These are phyloP conservation scores for Eristalis intricaria DNA, from an alignment of 2,888 invertebrate species.

Conservation along the genomic window DNA sequence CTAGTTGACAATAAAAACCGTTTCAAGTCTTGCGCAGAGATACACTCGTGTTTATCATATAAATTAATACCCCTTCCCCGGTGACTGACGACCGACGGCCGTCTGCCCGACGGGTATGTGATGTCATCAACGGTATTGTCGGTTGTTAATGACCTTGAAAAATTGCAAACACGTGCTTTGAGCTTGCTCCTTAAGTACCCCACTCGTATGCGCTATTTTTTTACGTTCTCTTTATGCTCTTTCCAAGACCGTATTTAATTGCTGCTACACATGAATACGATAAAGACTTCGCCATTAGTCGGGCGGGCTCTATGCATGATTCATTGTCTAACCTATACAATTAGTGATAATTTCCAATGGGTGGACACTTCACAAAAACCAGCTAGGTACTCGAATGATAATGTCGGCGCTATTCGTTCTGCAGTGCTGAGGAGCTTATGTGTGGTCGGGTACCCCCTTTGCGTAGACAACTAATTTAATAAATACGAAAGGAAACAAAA, in stretches of 20 bases:
- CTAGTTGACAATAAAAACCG: neutral
- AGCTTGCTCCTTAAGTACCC: slow-evolving; percentile 4
- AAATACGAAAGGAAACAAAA: neutral
- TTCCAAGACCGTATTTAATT: slow-evolving; percentile 12
- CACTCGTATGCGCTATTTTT: neutral
- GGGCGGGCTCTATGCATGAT: neutral
- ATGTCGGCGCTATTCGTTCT: neutral
- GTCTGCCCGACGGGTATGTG: neutral
- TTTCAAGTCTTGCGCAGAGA: neutral
- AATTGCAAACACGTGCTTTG: slow-evolving; percentile 39
- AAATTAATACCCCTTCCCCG: neutral
- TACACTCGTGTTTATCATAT: neutral
- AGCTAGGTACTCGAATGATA: neutral
- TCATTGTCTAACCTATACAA: neutral
- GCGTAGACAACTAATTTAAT: neutral
- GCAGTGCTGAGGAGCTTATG: neutral
- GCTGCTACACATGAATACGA: slow-evolving; percentile 15
- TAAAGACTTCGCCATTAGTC: neutral
- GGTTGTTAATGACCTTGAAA: slow-evolving; percentile 20
- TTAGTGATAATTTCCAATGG: neutral
- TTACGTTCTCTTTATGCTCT: neutral
- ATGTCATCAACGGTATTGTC: slow-evolving; percentile 25
- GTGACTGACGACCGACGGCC: neutral
- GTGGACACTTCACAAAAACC: neutral
- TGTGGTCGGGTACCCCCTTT: neutral